Percentiles rank a stretch among this genome's conserved stretches.
phyloP scores from a whole-genome alignment of 2,888 invertebrate genomes.

The Drosophila mercatorum region DNA sequence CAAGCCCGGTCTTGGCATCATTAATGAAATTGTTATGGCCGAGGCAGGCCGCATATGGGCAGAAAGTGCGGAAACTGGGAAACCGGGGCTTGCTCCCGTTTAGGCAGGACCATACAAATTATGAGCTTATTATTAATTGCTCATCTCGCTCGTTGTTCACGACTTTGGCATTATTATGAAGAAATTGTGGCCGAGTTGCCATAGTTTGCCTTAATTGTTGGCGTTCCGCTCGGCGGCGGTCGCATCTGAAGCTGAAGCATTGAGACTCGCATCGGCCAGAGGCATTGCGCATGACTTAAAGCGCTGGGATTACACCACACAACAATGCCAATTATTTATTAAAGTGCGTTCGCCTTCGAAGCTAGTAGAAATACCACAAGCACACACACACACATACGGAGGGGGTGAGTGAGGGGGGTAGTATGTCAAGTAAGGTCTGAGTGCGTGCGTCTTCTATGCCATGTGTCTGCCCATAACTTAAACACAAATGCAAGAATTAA shows the following conservation, averaged over 20 bases:
- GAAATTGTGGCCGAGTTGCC: conserved; percentile 70
- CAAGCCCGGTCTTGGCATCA: conserved; percentile 51
- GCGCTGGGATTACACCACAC: conserved; percentile 61
- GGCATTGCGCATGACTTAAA: conserved; percentile 43
- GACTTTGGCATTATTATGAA: conserved; percentile 66
- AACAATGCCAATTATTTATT: conserved; percentile 79
- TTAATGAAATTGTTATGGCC: conserved; percentile 78
- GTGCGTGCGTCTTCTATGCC: conserved; percentile 11
- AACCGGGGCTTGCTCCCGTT: conserved; percentile 48
- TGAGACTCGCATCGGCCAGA: conserved; percentile 7
- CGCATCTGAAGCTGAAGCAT: conserved; percentile 21
- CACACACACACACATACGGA: neutral
- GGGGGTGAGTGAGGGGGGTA: neutral
- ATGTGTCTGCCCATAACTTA: conserved; percentile 65
- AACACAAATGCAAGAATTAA: conserved; percentile 72
- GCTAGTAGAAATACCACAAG: conserved; percentile 26
- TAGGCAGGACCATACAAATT: conserved; percentile 79
- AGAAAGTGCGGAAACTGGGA: conserved; percentile 10
- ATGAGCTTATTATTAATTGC: conserved; percentile 84
- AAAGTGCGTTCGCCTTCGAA: conserved; percentile 62
- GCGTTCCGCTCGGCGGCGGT: conserved; percentile 69
- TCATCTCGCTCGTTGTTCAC: conserved; percentile 40
- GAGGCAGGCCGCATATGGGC: conserved; percentile 36
- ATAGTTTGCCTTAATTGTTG: conserved; percentile 77
- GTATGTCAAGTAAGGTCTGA: conserved; percentile 5